phyloP scores from a whole-genome alignment of 2,797 vertebrate species.

The Myotis daubentonii region DNA sequence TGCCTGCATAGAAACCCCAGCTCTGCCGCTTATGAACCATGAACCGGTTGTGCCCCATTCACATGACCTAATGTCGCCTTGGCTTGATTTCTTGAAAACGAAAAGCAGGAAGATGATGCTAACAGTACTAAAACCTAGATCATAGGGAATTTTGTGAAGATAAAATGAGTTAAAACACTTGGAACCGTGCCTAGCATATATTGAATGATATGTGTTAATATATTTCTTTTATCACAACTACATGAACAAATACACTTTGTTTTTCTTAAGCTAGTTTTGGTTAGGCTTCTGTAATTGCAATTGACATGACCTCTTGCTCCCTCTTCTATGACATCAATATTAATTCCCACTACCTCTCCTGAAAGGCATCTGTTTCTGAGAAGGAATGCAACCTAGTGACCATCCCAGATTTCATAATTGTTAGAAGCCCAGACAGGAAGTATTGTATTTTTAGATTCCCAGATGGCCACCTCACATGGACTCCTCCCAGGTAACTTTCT shows the following conservation, averaged over 20 bases:
- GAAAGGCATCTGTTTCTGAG: not conserved
- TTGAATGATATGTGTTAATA: not conserved
- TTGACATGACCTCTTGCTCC: not conserved
- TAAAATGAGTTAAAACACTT: not conserved
- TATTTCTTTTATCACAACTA: not conserved
- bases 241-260: not conserved
- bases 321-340: not conserved
- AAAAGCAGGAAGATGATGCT: not conserved
- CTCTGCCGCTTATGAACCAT: not conserved
- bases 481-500: not conserved
- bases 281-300: not conserved
- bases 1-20: not conserved
- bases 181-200: not conserved
- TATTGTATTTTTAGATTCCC: not conserved
- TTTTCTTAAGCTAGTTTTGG: slow-evolving; percentile 1
- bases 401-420: not conserved
- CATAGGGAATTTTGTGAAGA: not conserved
- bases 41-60: not conserved
- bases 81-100: not conserved
- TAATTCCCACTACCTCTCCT: not conserved
- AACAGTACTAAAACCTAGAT: not conserved
- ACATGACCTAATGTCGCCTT: not conserved
- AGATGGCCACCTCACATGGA: not conserved
- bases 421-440: not conserved
- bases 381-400: not conserved